These are phyloP conservation scores for Siderastrea radians DNA, from an alignment of 92 coral and sea anemone species.

Conservation along the genomic window DNA sequence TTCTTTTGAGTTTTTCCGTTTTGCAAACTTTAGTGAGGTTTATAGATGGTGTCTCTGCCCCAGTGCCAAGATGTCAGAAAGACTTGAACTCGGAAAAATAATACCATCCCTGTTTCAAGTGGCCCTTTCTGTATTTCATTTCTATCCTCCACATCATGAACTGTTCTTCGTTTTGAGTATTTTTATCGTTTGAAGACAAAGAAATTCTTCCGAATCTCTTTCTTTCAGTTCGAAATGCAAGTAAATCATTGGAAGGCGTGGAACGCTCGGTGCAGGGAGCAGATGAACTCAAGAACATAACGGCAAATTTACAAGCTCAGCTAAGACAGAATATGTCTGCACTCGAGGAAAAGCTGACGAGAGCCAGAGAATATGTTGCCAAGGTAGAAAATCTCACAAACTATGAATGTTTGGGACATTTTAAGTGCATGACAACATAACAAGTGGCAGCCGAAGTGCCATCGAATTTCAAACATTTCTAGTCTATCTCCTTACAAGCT, in stretches of 20 bases:
- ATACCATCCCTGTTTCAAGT: no score
- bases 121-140: no score
- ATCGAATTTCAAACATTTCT: no score
- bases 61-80: no score
- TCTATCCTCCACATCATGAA: background rate
- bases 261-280: conserved; percentile 57
- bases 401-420: background rate
- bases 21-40: no score
- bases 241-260: conserved; percentile 59
- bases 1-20: no score
- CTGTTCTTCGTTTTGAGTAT: background rate
- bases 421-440: no score
- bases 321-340: conserved; percentile 73
- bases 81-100: no score
- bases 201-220: background rate
- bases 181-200: background rate
- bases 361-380: conserved; percentile 86
- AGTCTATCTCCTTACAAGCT: no score
- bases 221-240: conserved; percentile 73
- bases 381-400: conserved; percentile 60
- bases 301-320: conserved; percentile 64
- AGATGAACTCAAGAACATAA: conserved; percentile 62
- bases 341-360: conserved; percentile 75
- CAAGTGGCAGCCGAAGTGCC: no score
- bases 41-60: no score